Base-by-base conservation (phyloP, 2,113 vertebrate species). In the Labeo rohita region DNA sequence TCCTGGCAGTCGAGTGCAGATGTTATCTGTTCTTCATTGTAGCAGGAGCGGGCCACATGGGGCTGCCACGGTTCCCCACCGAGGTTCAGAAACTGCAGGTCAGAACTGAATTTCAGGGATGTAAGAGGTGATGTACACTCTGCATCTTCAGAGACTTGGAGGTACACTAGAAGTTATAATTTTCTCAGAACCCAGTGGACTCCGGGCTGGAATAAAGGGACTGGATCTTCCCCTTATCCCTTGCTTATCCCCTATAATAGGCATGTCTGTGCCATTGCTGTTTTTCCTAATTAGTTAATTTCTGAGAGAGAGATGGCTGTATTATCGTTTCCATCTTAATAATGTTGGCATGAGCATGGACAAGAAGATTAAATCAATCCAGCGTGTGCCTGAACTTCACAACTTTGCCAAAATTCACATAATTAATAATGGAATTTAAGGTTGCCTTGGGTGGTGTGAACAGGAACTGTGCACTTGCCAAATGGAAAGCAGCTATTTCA, bases 391-490 rank as follows among this genome's bases (percentile, higher is more conserved):
- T 78, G 65, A 86, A 80, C 59, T 49, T 50, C 54, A 59, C 21
- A 61, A 86, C 79, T 74, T 54, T 59, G 63, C 77, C 77, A 85
- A 78, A 74, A 87, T 88, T 86, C 54, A 74, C 56, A 88, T 86
- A 88, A 70, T 74, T 78, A 86, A 89, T 88, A 88, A 86, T 66
- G 50, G 82, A n/a, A 85, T 86, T 85, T 72, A 86, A 84, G 39
- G 47, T 54, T 81, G 86, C 83, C 87, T 80, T 36, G 47, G 75
- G 84, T 80, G 68, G 70, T 23, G 78, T 34, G 54, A 89, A 80
- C 47, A 39, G 16, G 39, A 84, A 56, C n/a, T n/a, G 61, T 34
- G 63, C 12, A 61, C 65, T 86, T 84, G 81, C 80, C 61, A 84
- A 73, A 81, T 34, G 3, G 47, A 81, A 54, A 34, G 21, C 16